Evolutionary conservation across 1,140 invertebrate genomes (phyloP).

Genomic region (Scaptomyza graminum): DNA sequence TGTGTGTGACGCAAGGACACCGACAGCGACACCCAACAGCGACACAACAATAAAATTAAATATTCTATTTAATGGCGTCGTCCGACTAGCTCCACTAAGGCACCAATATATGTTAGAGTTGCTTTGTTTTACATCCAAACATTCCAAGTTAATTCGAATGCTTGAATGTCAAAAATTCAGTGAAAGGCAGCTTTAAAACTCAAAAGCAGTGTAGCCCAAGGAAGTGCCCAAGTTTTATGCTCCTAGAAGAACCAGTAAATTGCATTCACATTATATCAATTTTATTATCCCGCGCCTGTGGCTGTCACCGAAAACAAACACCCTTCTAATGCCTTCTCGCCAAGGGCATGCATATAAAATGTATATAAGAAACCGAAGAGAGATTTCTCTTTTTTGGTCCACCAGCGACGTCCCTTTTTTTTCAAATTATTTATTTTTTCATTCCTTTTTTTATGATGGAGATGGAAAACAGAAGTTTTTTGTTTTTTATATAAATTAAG

Average conservation of each 20-base stretch:
- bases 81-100: too few relatives aligned
- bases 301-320: slow-evolving; percentile 25
- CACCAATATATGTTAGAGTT: too few relatives aligned
- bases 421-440: slow-evolving; percentile 48
- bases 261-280: slow-evolving; percentile 71
- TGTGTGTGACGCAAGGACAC: slow-evolving; percentile 59
- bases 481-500: slow-evolving; percentile 71
- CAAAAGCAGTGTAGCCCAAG: background rate
- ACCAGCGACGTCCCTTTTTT: slow-evolving; percentile 27
- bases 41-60: slow-evolving; percentile 78
- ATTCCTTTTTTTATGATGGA: slow-evolving; percentile 20
- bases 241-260: slow-evolving; percentile 39
- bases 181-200: slow-evolving; percentile 20
- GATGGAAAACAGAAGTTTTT: slow-evolving; percentile 19
- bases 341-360: slow-evolving; percentile 63
- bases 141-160: slow-evolving; percentile 21
- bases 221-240: background rate
- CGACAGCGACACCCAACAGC: slow-evolving; percentile 26
- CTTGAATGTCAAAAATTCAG: too few relatives aligned
- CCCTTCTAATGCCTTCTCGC: slow-evolving; percentile 49
- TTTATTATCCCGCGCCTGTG: slow-evolving; percentile 55
- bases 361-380: slow-evolving; percentile 39
- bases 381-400: slow-evolving; percentile 46
- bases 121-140: slow-evolving; percentile 10
- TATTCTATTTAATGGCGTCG: slow-evolving; percentile 78